A percentile compares a stretch with the other conserved stretches of the same genome.
phyloP scores from a whole-genome alignment of 2,797 vertebrate genomes.

The Pogoniulus pusillus region DNA sequence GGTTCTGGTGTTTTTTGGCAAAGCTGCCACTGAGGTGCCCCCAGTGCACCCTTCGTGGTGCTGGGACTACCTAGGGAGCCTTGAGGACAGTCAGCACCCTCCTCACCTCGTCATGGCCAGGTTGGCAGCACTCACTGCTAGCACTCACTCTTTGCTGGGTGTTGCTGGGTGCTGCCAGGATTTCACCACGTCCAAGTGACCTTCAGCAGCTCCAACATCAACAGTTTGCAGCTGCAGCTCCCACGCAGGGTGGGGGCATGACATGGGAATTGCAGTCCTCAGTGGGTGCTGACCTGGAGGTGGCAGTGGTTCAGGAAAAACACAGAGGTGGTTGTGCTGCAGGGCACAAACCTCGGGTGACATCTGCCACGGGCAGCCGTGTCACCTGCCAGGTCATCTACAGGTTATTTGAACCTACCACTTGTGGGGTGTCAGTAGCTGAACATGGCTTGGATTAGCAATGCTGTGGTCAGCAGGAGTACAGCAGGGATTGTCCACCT shows the following conservation, averaged over 20 bases:
- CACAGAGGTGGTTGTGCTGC: too few species aligned
- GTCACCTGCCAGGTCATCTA: too few species aligned
- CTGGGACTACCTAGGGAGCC: not conserved
- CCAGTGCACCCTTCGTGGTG: not conserved
- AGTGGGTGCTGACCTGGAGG: rapidly evolving
- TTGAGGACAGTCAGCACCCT: not conserved
- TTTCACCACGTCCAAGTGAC: not conserved
- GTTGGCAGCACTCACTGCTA: not conserved
- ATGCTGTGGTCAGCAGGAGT: too few species aligned
- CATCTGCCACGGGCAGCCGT: too few species aligned
- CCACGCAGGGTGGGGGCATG: not conserved
- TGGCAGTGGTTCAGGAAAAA: not conserved
- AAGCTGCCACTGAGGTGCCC: not conserved
- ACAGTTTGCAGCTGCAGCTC: not conserved
- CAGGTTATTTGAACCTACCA: too few species aligned
- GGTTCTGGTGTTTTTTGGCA: not conserved
- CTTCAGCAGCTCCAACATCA: not conserved
- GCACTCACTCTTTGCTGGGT: not conserved
- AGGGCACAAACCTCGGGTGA: too few species aligned
- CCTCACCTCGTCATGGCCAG: rapidly evolving
- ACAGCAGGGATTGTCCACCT: too few species aligned
- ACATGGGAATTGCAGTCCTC: rapidly evolving
- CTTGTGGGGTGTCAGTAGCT: too few species aligned
- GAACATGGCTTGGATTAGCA: too few species aligned
- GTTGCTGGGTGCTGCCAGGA: not conserved